Percentiles rank a stretch among this genome's conserved stretches.
Evolutionary conservation across 2,888 invertebrate genomes (phyloP).

Genomic region (Drosophila sordidula): DNA sequence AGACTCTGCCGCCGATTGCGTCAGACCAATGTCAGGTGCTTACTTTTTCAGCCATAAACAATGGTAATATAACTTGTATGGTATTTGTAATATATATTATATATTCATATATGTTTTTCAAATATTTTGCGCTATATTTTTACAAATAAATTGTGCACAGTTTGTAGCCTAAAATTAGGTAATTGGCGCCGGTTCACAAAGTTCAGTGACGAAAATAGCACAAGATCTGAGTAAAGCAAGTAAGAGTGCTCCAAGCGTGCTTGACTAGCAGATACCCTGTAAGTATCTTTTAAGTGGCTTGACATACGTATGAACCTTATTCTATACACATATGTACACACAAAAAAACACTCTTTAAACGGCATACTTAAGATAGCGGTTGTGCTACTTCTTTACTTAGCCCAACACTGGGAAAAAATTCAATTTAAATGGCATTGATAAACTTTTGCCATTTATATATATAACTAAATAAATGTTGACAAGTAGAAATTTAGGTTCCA

Average conservation of each 20-base stretch:
- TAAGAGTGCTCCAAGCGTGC: not conserved
- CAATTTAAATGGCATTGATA: no score
- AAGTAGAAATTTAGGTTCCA: no score
- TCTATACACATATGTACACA: no score
- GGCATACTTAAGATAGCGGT: no score
- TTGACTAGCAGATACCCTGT: slow-evolving; percentile 1
- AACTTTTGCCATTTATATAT: no score
- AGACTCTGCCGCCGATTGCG: slow-evolving; percentile 26
- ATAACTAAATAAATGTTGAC: no score
- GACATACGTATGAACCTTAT: no score
- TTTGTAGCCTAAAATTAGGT: slow-evolving; percentile 40
- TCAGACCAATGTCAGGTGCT: slow-evolving; percentile 17
- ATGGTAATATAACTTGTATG: slow-evolving; percentile 9
- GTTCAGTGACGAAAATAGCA: slow-evolving; percentile 20
- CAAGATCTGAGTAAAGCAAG: slow-evolving; percentile 9
- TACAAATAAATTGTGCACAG: slow-evolving; percentile 32
- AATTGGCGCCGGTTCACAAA: slow-evolving; percentile 40
- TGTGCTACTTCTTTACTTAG: no score
- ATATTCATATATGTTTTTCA: slow-evolving; percentile 11
- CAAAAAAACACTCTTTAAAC: no score
- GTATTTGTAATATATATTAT: not conserved
- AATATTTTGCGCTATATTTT: slow-evolving; percentile 7
- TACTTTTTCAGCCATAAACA: slow-evolving; percentile 23
- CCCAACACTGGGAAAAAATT: no score
- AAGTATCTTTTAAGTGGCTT: no score